A percentile compares a stretch with the other conserved stretches of the same genome.
Conservation (phyloP, 2,797 vertebrate species). For the Falco novaeseelandiae region DNA sequence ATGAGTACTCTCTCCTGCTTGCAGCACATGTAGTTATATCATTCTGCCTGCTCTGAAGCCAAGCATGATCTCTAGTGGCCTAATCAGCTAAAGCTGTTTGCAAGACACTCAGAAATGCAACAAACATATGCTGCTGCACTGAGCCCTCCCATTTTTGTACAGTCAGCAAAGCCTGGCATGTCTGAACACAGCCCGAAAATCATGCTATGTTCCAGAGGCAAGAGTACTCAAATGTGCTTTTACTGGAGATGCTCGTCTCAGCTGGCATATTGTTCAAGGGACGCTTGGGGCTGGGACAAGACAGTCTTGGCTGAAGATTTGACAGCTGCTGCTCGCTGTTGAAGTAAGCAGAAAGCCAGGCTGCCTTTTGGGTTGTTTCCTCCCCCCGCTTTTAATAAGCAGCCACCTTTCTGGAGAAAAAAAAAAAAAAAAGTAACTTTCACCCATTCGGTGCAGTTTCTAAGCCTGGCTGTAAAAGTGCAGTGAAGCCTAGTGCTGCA, state of each 20-base stretch:
- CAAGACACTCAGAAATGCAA: conserved; percentile 1
- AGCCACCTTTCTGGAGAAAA: background rate
- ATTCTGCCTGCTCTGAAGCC: background rate
- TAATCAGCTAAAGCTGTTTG: conserved; percentile 20
- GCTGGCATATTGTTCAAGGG: background rate
- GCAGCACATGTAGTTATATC: background rate
- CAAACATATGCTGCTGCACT: background rate
- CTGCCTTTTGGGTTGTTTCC: background rate
- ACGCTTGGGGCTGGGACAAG: background rate
- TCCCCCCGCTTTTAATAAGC: background rate
- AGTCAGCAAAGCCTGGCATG: conserved; percentile 51
- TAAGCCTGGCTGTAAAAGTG: background rate
- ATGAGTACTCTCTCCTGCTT: background rate
- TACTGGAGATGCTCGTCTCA: conserved; percentile 6
- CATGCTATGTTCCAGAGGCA: background rate
- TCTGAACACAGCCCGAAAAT: conserved; percentile 21
- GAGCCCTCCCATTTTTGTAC: background rate
- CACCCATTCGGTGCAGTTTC: background rate
- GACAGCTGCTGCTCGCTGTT: background rate
- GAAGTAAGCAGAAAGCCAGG: background rate
- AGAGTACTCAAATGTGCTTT: background rate
- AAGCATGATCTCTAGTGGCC: conserved; percentile 15
- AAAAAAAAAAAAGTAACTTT: background rate
- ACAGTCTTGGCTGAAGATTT: background rate
- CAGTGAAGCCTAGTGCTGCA: conserved; percentile 14